Conservation (phyloP, 2,888 invertebrate genomes). For the Halocaridina rubra region DNA sequence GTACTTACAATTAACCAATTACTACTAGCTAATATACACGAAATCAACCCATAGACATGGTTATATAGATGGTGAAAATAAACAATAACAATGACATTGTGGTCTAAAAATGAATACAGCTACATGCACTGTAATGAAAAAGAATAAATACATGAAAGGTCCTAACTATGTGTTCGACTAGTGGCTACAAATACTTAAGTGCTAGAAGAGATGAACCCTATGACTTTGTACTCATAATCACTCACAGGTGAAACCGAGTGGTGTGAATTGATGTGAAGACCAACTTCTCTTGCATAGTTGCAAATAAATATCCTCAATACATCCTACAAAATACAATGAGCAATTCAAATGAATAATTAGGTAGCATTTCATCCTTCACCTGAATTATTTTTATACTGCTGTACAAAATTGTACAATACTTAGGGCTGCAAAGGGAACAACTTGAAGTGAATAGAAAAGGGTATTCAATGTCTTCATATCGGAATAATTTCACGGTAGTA, state of each 20-base stretch:
- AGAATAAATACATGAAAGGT: slow-evolving; percentile 10
- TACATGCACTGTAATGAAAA: not conserved
- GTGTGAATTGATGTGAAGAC: not conserved
- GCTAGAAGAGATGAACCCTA: not conserved
- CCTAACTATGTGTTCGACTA: not conserved
- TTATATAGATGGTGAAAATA: not conserved
- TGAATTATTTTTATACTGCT: not conserved
- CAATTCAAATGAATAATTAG: too few species aligned
- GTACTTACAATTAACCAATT: not conserved
- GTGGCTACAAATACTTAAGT: not conserved
- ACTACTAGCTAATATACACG: not conserved
- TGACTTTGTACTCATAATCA: not conserved
- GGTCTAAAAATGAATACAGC: not conserved
- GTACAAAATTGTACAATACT: not conserved
- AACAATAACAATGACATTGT: not conserved
- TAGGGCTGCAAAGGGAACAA: not conserved
- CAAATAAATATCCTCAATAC: too few species aligned
- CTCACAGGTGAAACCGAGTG: not conserved
- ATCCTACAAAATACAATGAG: too few species aligned
- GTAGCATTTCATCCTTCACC: too few species aligned
- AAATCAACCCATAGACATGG: not conserved
- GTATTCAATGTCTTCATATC: too few species aligned
- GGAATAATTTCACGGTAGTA: too few species aligned
- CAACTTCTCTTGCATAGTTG: not conserved
- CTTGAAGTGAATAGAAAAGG: too few species aligned